Conservation (phyloP, 2,888 invertebrate species). For the Heliconius cydno region DNA sequence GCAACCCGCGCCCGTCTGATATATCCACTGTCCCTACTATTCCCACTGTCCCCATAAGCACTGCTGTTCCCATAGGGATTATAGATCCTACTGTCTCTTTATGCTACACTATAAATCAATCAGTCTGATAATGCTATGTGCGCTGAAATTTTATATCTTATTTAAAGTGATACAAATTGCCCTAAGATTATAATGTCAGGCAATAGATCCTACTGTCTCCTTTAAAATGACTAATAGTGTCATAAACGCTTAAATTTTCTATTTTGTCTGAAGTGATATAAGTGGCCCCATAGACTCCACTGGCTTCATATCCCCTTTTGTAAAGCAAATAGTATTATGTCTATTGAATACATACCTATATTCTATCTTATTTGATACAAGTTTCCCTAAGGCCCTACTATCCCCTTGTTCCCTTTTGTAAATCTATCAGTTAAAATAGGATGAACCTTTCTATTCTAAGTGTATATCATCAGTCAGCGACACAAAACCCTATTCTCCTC, state of each 20-base stretch:
- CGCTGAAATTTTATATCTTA: not conserved
- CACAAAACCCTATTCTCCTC: not conserved
- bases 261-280: not conserved
- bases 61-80: not conserved
- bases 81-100: not conserved
- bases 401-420: not conserved
- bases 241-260: not conserved
- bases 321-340: not conserved
- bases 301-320: not conserved
- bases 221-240: not conserved
- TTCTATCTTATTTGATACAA: not conserved
- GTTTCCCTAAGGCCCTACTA: not conserved
- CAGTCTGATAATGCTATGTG: not conserved
- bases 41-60: not conserved
- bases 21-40: slow-evolving; percentile 10
- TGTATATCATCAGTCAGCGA: not conserved
- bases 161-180: not conserved
- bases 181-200: not conserved
- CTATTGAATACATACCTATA: not conserved
- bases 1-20: slow-evolving; percentile 44
- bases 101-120: not conserved
- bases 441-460: not conserved
- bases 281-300: not conserved
- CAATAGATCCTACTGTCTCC: not conserved
- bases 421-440: not conserved